Base-by-base conservation (phyloP, 2,797 vertebrate species). In the Champsocephalus gunnari region DNA sequence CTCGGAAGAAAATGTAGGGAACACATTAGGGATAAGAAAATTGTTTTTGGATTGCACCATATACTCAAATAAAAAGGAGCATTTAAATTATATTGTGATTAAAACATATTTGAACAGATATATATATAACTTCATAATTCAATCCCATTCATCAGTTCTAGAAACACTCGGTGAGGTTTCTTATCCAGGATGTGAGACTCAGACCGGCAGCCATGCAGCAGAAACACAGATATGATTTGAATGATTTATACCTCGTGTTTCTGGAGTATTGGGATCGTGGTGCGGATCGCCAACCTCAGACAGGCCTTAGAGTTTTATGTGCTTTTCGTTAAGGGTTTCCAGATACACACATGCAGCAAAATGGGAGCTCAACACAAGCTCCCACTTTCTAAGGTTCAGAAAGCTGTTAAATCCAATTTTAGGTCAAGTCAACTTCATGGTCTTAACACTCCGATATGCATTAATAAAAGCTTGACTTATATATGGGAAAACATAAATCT, bases 161-260 rank as follows among this genome's bases (percentile, higher is more conserved):
- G 51, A 66, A 68, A 70, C 70, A 67, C 69, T 28, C 32, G n/a
- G 43, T 43, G 45, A 66, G 60, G 69, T 28, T 58, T 73, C 68
- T 41, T 43, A 44, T 66, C 51, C 66, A 17, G 56, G 68, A 55
- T 50, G 66, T 58, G 67, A 74, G 68, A 56, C 65, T 68, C 50
- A 45, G 62, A 71, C 69, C 17, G 38, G 73, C 13, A 10, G 71
- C 57, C 60, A 60, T 48, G 71, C 79, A 73, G 73, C 84, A 77
- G 74, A 81, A 87, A 86, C 88, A 88, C 79, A 88, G 80, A 87
- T 82, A 85, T 66, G 66, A 81, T 84, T 82, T 92, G 70, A 92
- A 90, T 90, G 79, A 93, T 93, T 93, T 80, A 93, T 85, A 63
- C 38, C 14, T 54, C 63, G 47, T 80, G 66, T 79, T 83, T 87